Percentiles rank a stretch among this genome's conserved stretches.
phyloP scores from a whole-genome alignment of 2,888 invertebrate species.

The Ennomos quercinarius region DNA sequence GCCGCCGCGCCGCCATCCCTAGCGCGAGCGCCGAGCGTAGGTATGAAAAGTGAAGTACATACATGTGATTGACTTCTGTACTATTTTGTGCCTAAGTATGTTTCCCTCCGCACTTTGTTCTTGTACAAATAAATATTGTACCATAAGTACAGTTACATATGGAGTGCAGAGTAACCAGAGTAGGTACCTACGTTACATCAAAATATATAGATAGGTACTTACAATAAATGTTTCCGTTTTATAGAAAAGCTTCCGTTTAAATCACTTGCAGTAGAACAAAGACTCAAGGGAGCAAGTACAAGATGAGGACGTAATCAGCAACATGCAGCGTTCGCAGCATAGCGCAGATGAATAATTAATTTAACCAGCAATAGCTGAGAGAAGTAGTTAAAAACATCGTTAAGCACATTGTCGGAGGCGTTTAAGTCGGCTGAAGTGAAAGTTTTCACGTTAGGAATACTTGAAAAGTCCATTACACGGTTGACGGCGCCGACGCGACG shows the following conservation, averaged over 20 bases:
- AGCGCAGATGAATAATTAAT: conserved; percentile 65
- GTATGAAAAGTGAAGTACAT: too few relatives aligned
- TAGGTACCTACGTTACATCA: too few relatives aligned
- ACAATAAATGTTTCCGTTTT: neutral
- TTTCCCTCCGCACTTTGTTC: too few relatives aligned
- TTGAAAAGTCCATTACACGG: conserved; percentile 84
- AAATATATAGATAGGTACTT: neutral
- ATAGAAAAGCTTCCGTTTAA: conserved; percentile 7
- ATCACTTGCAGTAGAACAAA: neutral
- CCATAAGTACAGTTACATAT: too few relatives aligned
- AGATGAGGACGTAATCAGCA: conserved; percentile 30
- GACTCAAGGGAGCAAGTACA: conserved; percentile 15
- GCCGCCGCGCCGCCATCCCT: too few relatives aligned
- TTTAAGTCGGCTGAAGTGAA: conserved; percentile 74
- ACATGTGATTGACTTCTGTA: too few relatives aligned
- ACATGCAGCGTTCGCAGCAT: conserved; percentile 42
- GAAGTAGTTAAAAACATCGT: conserved; percentile 82
- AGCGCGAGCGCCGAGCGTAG: too few relatives aligned
- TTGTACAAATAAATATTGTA: too few relatives aligned
- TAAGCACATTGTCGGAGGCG: conserved; percentile 80
- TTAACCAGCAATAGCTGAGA: conserved; percentile 70
- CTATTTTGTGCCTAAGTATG: too few relatives aligned
- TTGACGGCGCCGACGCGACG: conserved; percentile 67
- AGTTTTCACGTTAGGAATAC: conserved; percentile 83
- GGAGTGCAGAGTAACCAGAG: too few relatives aligned